Base-by-base conservation (phyloP, 2,888 invertebrate species). In the Lacanobia oleracea region DNA sequence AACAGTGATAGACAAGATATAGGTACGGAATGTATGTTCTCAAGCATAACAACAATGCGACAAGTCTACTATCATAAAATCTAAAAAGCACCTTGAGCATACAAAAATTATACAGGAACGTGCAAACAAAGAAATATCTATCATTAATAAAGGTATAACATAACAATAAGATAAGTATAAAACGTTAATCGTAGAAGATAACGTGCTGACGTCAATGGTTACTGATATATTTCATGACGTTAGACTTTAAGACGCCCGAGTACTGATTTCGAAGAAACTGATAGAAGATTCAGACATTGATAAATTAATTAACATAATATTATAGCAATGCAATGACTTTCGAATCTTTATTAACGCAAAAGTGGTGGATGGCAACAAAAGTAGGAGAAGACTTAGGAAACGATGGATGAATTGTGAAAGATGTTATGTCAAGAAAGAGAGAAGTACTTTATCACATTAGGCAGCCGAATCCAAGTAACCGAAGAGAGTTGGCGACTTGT, bases 181-280 rank as follows among this genome's bases (percentile, higher is more conserved):
- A 77, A 71, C 37, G 61, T 48, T 57, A 71, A 85, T 73, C 70
- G 61, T 63, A 37, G 61, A 60, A 62, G 85, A 86, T 85, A 86
- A 77, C 23, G 45, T 16, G 50, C 51, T 85, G 85, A 85, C 85
- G 87, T 86, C 85, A 86, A 86, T 82, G 33, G 63, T 21, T 77
- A 74, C 77, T 69, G 60, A 80, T 75, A 73, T 50, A 66, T 50
- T n/a, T 43, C 73, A 67, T 59, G 73, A 61, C 51, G 66, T 74
- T 75, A 86, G 87, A 85, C 87, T 72, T 72, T 3, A 81, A 70
- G 85, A 74, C 85, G 85, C 78, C 82, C 45, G 40, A 57, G 54
- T 66, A 54, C 40, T 60, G 33, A 67, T 67, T 79, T 66, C 54
- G 48, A 63, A 60, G 54, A 67, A 67, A 59, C 67, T 66, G 72